Conservation (phyloP, 2,113 vertebrate species). For the Taxidea taxus region DNA sequence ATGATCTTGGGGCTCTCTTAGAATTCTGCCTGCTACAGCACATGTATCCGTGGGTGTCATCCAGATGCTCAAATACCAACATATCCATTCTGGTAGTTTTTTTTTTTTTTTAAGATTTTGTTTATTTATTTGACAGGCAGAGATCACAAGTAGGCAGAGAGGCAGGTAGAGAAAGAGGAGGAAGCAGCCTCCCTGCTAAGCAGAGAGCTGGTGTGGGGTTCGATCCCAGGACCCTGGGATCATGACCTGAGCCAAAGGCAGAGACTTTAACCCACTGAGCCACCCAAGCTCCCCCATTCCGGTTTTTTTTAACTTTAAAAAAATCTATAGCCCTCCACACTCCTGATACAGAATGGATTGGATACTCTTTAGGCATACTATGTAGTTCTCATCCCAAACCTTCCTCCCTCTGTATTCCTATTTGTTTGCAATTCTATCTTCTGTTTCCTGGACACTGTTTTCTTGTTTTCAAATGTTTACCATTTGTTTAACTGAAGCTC, state of each 20-base stretch:
- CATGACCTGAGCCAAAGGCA: too few relatives aligned
- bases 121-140: too few relatives aligned
- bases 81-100: background rate
- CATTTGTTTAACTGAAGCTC: background rate
- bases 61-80: background rate
- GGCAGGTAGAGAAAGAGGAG: too few relatives aligned
- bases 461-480: background rate
- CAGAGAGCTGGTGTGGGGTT: too few relatives aligned
- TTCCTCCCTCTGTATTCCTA: background rate
- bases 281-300: too few relatives aligned
- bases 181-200: too few relatives aligned
- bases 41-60: background rate
- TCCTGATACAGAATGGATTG: background rate
- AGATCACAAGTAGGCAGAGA: too few relatives aligned
- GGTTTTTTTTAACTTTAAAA: background rate
- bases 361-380: background rate
- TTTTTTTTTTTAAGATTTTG: background rate
- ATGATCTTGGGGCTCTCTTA: background rate
- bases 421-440: background rate
- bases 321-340: background rate
- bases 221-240: too few relatives aligned
- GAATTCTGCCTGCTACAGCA: background rate
- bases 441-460: background rate
- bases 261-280: too few relatives aligned
- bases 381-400: background rate